Conservation (phyloP, 2,888 invertebrate species). For the Malachius bipustulatus region DNA sequence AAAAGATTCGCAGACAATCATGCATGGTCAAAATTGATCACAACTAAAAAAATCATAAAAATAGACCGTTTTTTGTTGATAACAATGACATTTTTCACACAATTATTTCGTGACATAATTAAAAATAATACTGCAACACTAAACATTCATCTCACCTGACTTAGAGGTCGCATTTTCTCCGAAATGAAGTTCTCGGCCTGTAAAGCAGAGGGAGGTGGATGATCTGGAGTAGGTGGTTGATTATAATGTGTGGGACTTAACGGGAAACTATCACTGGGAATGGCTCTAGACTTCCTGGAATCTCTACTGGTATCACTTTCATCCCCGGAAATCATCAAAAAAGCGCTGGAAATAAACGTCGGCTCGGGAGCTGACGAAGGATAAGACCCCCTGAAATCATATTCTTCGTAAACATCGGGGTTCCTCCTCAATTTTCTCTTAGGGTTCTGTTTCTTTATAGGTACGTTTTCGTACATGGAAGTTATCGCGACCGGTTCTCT, state of each 20-base stretch:
- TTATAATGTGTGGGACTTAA: conserved; percentile 81
- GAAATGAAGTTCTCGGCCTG: conserved; percentile 84
- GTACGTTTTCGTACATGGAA: conserved; percentile 59
- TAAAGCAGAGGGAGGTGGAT: conserved; percentile 82
- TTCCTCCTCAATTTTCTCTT: conserved; percentile 55
- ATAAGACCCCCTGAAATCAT: conserved; percentile 37
- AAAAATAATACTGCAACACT: too few species aligned
- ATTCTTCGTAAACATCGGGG: conserved; percentile 49
- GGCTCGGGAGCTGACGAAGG: conserved; percentile 34
- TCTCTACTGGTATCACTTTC: conserved; percentile 47
- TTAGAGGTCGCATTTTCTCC: conserved; percentile 77
- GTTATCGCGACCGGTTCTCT: conserved; percentile 61
- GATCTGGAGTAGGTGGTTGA: conserved; percentile 89
- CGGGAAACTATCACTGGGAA: conserved; percentile 41
- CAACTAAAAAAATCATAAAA: too few species aligned
- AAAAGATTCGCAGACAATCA: too few species aligned
- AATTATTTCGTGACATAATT: too few species aligned
- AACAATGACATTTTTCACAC: too few species aligned
- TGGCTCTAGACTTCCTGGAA: conserved; percentile 15
- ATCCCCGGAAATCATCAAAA: conserved; percentile 39
- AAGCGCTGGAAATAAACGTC: conserved; percentile 44
- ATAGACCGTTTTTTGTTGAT: too few species aligned
- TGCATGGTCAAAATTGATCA: too few species aligned
- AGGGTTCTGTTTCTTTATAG: conserved; percentile 61
- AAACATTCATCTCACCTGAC: conserved; percentile 70